Evolutionary conservation across 2,888 invertebrate species (phyloP), one percentile per base, ranked within the genome.

Genomic region (Chrysomela aeneicollis): DNA sequence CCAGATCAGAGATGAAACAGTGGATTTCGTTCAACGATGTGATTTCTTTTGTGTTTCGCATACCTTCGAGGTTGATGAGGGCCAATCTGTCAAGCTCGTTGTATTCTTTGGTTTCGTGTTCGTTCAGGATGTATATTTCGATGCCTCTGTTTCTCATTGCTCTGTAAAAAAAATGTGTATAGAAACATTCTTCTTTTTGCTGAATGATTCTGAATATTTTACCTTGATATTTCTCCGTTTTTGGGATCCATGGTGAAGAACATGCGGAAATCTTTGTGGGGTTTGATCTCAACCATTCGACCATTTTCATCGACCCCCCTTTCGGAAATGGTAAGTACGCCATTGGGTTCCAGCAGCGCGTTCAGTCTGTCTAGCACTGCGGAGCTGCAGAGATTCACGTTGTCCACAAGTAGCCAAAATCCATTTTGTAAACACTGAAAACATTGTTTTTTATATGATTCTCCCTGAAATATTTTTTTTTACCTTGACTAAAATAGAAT

Each of bases 111-210:
- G 52, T 71, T 53, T 82, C 80, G 5, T 73, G 76, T 12, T 80
- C 77, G 50, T 81, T 79, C 17, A 84, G 78, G 61, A 92, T 78
- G 78, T 83, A 92, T 74, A 99, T 91, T 85, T 99, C 99, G 0
- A 99, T 89, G 2, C 98, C 97, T 76, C 99, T 88, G 82, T 99
- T 99, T 66, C 98, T 88, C 99, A 99, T 99, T 0, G 99, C 99
- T 73, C 95, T 89, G 78, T 60, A 82, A 81, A 66, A 61, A 71
- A 66, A 68, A 69, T 32, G 19, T 58, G 49, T 26, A 59, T n/a
- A n/a, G n/a, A n/a, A n/a, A n/a, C n/a, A n/a, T n/a, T n/a, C n/a
- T n/a, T n/a, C n/a, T n/a, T n/a, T n/a, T n/a, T n/a, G n/a, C n/a
- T n/a, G n/a, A n/a, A n/a, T n/a, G n/a, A n/a, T n/a, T n/a, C n/a